These are phyloP conservation scores for Catocala sponsa DNA, from an alignment of 2,888 invertebrate genomes.

Conservation along the genomic window DNA sequence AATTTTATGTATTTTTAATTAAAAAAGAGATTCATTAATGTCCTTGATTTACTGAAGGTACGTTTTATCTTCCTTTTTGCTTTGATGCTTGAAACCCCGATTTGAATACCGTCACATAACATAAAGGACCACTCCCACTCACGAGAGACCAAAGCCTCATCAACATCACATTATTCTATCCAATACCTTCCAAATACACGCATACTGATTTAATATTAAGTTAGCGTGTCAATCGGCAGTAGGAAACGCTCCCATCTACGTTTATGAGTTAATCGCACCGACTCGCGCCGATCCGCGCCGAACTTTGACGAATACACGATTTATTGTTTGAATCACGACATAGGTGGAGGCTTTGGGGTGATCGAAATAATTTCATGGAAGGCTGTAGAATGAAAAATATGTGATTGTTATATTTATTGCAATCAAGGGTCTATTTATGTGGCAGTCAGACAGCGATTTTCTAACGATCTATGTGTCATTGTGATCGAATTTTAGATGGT, in stretches of 20 bases:
- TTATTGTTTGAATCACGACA: conserved; percentile 78
- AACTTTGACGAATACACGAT: conserved; percentile 82
- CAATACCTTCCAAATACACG: conserved; percentile 29
- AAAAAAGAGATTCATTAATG: too few species aligned
- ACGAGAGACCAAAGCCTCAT: background rate
- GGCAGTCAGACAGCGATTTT: too few species aligned
- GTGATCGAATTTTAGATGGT: too few species aligned
- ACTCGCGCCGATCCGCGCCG: conserved; percentile 55
- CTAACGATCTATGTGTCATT: too few species aligned
- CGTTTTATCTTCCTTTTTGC: too few species aligned
- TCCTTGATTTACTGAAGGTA: too few species aligned
- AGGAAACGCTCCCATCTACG: conserved; percentile 59
- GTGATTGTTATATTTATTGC: too few species aligned
- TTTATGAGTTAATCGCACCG: conserved; percentile 81
- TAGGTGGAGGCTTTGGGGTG: conserved; percentile 40
- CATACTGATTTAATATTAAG: conserved; percentile 54
- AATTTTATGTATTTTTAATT: too few species aligned
- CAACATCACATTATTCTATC: background rate
- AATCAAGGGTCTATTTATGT: too few species aligned
- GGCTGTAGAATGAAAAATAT: too few species aligned
- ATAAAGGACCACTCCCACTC: background rate
- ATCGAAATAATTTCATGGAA: conserved; percentile 16
- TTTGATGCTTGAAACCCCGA: too few species aligned
- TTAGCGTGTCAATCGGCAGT: conserved; percentile 69
- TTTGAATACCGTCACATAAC: too few species aligned